Base-by-base conservation (phyloP, 1,140 invertebrate genomes). In the Rhyzopertha dominica region DNA sequence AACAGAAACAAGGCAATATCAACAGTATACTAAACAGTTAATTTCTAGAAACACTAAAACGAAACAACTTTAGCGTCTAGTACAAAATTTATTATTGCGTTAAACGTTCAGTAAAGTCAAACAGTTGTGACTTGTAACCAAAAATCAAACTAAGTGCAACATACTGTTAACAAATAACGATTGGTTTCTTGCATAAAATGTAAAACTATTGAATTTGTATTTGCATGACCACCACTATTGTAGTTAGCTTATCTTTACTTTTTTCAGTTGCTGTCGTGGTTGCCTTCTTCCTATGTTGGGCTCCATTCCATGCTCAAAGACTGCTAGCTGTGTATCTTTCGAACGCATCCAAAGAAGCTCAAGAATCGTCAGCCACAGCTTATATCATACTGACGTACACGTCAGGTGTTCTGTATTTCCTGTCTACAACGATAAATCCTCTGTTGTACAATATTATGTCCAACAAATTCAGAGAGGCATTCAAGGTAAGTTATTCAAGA, bases 271-370 rank as follows among this genome's bases (percentile, higher is more conserved):
- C 90, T 22, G 93, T 97, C 1, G 92, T 95, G 1, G 82, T 91
- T 1, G 85, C 90, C 0, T 97, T 97, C 68, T 95, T 95, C 69
- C 74, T 94, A 10, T 95, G 91, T 68, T 97, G 91, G 90, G 89
- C 90, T 0, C 92, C 93, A 2, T 95, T 95, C 66, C 92, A 96
- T 62, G 82, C 87, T 0, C 93, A 97, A 60, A 72, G 88, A 7
- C 66, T 92, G 4, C 72, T 87, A 16, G 84, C 83, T 0, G 79
- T 86, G 5, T 86, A 87, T 39, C 32, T 65, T 9, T 34, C 54
- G n/a, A 45, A 34, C 16, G 62, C 62, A 10, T 53, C 57, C 3
- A 35, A 32, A n/a, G 57, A 65, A 42, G 49, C 45, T 2, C 62
- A 65, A 42, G 28, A 53, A 13, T 54, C 36, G 23, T 56, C 50